Conservation (phyloP, 1,140 invertebrate species). For the Lepeophtheirus salmonis region DNA sequence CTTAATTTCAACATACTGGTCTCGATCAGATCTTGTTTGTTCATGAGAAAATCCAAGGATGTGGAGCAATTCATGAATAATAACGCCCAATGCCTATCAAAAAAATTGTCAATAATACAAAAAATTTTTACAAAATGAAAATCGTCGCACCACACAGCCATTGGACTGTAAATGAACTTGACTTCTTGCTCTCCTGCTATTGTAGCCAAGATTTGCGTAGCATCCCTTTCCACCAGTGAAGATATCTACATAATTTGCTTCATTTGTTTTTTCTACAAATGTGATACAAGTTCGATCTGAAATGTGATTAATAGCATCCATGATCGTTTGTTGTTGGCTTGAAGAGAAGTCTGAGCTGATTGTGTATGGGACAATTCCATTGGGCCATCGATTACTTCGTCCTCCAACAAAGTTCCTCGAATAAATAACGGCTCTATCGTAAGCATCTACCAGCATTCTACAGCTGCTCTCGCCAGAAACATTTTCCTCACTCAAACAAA, state of each 20-base stretch:
- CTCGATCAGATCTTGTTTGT: not conserved
- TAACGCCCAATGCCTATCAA: not conserved
- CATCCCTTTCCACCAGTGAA: not conserved
- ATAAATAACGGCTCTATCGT: not conserved
- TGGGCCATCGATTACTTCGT: slow-evolving; percentile 24
- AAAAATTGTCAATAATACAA: not conserved
- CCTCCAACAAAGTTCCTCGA: slow-evolving; percentile 24
- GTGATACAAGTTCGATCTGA: not conserved
- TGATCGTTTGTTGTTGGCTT: not conserved
- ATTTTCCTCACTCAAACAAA: too few relatives aligned
- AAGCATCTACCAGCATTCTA: not conserved
- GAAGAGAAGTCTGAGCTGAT: slow-evolving; percentile 27
- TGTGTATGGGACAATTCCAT: slow-evolving; percentile 27
- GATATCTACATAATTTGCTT: not conserved
- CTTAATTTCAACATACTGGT: not conserved
- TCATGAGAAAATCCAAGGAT: not conserved
- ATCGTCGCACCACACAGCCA: too few relatives aligned
- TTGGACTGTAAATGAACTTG: not conserved
- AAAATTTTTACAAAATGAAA: too few relatives aligned
- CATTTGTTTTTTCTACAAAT: not conserved
- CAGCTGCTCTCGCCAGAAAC: not conserved
- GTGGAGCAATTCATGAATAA: not conserved
- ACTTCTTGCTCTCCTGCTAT: not conserved
- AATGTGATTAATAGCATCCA: not conserved
- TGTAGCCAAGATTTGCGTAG: not conserved